Conservation (phyloP, 2,797 vertebrate genomes). For the Furcifer pardalis region DNA sequence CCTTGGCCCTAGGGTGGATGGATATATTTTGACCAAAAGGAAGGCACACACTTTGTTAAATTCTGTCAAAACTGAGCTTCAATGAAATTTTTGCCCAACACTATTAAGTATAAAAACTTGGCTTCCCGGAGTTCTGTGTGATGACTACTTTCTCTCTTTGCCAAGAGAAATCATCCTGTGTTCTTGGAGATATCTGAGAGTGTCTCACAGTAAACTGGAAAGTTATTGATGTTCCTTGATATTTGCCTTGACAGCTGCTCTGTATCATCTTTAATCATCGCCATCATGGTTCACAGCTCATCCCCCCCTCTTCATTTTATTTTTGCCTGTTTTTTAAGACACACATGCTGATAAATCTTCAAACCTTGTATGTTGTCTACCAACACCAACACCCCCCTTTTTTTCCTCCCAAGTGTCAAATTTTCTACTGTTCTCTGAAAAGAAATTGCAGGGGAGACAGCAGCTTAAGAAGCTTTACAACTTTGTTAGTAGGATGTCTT, state of each 20-base stretch:
- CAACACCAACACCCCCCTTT: slow-evolving; percentile 38
- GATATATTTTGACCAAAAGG: background rate
- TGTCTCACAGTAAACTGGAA: slow-evolving; percentile 69
- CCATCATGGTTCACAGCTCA: slow-evolving; percentile 68
- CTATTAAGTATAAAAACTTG: slow-evolving; percentile 14
- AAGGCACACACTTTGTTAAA: background rate
- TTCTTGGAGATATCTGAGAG: slow-evolving; percentile 68
- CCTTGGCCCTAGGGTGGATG: background rate
- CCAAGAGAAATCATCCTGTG: slow-evolving; percentile 67
- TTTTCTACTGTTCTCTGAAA: slow-evolving; percentile 23
- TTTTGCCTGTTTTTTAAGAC: slow-evolving; percentile 59
- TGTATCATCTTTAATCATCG: slow-evolving; percentile 78
- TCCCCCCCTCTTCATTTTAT: slow-evolving; percentile 69
- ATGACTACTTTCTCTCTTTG: slow-evolving; percentile 60
- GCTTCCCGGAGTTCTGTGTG: slow-evolving; percentile 27
- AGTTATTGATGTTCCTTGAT: slow-evolving; percentile 81
- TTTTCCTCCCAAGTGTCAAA: slow-evolving; percentile 14
- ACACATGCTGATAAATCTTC: slow-evolving; percentile 57
- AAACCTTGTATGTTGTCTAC: slow-evolving; percentile 6
- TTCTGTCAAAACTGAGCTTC: background rate
- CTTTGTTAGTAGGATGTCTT: slow-evolving; percentile 33
- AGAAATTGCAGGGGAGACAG: background rate
- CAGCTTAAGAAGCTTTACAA: slow-evolving; percentile 19
- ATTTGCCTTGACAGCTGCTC: slow-evolving; percentile 80
- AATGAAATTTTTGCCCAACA: background rate